Percentiles rank a stretch among this genome's conserved stretches.
Conservation (phyloP, 2,797 vertebrate genomes). For the Poecilia gillii region DNA sequence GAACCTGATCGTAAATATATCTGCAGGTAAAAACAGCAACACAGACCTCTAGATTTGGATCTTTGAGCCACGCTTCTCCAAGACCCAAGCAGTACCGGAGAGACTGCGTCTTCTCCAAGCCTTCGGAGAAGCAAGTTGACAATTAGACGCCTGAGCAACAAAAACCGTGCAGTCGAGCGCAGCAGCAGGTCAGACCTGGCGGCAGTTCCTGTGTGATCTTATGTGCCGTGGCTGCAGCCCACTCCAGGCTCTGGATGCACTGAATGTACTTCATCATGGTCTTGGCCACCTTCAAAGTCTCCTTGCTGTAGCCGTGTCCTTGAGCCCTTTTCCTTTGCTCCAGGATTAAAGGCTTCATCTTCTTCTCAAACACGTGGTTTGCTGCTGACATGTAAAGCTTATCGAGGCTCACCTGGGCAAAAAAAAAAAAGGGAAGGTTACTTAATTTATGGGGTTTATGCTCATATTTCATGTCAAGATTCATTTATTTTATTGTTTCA, state of each 20-base stretch:
- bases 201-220: slow-evolving; percentile 93
- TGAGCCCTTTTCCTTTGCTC: slow-evolving; percentile 77
- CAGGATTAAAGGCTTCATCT: slow-evolving; percentile 87
- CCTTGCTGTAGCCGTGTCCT: slow-evolving; percentile 75
- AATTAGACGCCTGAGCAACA: slow-evolving; percentile 1
- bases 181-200: slow-evolving; percentile 77
- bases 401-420: slow-evolving; percentile 87
- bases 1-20: background rate
- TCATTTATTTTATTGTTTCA: background rate
- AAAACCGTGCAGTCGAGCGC: background rate
- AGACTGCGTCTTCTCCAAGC: slow-evolving; percentile 87
- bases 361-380: slow-evolving; percentile 89
- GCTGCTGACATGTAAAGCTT: slow-evolving; percentile 90
- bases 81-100: slow-evolving; percentile 90
- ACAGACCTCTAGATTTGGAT: slow-evolving; percentile 83
- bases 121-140: slow-evolving; percentile 68
- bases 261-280: slow-evolving; percentile 88
- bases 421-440: background rate
- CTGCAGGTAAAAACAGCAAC: slow-evolving; percentile 12
- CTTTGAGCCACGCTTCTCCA: slow-evolving; percentile 87
- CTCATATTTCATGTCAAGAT: background rate
- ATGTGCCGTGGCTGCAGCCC: slow-evolving; percentile 90
- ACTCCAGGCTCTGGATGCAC: slow-evolving; percentile 90
- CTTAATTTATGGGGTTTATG: background rate
- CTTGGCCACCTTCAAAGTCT: slow-evolving; percentile 80